phyloP scores from a whole-genome alignment of 2,888 invertebrate genomes.

The Lysandra bellargus region DNA sequence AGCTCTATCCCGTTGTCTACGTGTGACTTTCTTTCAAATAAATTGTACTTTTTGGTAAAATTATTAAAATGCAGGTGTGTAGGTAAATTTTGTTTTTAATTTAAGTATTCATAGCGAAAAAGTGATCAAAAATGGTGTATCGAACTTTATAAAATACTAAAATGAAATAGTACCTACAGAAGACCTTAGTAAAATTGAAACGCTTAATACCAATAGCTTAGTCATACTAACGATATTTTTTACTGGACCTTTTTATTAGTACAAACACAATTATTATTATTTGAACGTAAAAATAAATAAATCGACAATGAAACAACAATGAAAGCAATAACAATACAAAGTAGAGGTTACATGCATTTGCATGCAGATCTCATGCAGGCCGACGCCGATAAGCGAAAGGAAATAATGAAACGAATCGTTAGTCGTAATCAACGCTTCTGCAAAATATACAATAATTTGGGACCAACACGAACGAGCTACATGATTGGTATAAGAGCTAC shows the following conservation, averaged over 20 bases:
- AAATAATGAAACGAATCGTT: slow-evolving; percentile 42
- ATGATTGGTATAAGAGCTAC: not conserved
- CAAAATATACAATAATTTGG: slow-evolving; percentile 48
- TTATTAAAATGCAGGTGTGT: no score
- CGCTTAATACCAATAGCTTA: not conserved
- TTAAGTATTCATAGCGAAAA: no score
- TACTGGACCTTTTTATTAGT: not conserved
- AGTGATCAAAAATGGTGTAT: no score
- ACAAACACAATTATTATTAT: not conserved
- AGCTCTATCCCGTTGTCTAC: not conserved
- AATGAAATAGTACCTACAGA: no score
- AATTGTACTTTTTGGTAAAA: not conserved
- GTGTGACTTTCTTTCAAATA: not conserved
- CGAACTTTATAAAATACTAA: no score
- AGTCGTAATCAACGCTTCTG: slow-evolving; percentile 44
- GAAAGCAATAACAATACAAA: slow-evolving; percentile 21
- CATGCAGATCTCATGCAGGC: slow-evolving; percentile 36
- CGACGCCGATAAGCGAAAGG: slow-evolving; percentile 39
- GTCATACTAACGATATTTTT: not conserved
- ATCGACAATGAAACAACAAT: not conserved
- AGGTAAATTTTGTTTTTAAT: no score
- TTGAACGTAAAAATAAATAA: slow-evolving; percentile 8
- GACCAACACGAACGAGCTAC: not conserved
- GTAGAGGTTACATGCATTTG: slow-evolving; percentile 23
- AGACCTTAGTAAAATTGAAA: not conserved